These are phyloP conservation scores for Rotaria socialis DNA, from an alignment of 2,888 invertebrate species.

Conservation along the genomic window DNA sequence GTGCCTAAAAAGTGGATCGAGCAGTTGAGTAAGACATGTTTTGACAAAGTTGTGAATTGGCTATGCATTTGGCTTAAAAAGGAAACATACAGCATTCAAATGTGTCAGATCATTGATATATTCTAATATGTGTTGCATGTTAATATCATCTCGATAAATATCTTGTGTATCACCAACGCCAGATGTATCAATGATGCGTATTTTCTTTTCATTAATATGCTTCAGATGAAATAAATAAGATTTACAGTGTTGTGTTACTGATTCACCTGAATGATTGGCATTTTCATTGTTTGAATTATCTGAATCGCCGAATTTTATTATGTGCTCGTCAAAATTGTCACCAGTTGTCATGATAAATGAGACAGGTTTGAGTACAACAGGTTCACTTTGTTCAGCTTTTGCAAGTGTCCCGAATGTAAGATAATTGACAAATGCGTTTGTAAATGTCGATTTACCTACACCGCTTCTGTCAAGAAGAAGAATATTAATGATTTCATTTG, in stretches of 20 bases:
- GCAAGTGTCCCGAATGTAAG: no score
- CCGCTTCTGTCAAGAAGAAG: no score
- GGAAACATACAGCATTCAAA: background rate
- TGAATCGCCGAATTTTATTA: background rate
- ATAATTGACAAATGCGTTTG: no score
- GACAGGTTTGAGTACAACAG: no score
- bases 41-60: background rate
- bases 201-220: background rate
- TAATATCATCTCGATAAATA: background rate
- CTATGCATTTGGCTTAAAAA: background rate
- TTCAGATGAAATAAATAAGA: background rate
- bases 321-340: background rate
- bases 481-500: background rate
- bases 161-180: background rate
- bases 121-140: conserved; percentile 19
- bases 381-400: no score
- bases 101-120: no score
- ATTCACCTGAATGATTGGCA: background rate
- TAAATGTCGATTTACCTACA: no score
- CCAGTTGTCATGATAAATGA: no score
- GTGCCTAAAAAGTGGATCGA: background rate
- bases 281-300: background rate
- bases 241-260: background rate
- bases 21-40: background rate
- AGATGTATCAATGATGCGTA: background rate